Base-by-base conservation (phyloP, 2,888 invertebrate genomes). In the Drosophila monieri region DNA sequence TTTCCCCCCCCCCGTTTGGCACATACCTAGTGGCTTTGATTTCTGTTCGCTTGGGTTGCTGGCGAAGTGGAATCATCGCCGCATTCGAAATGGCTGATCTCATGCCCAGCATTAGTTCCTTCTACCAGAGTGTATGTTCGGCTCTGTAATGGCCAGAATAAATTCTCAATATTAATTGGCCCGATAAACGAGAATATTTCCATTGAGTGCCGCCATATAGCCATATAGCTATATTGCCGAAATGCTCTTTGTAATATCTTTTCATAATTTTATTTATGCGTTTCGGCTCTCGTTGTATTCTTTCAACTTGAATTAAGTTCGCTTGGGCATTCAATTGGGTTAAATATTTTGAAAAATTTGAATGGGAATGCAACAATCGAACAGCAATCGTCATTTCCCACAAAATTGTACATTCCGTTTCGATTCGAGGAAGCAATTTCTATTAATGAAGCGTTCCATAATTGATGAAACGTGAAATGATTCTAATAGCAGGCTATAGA, bases 131-230 rank as follows among this genome's bases (percentile, higher is more conserved):
- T 8, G n/a, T n/a, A n/a, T n/a, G n/a, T n/a, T n/a, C 25, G 10
- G 12, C 32, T 44, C 32, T 59, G 30, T 59, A 59, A 68, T 68
- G 48, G 59, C 32, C 41, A 41, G 37, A 46, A 70, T 70, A 46
- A 70, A 69, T 69, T 69, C 70, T 49, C 25, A 48, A 51, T 54
- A 54, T 70, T 69, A 70, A 69, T 70, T 69, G 70, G 61, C 49
- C 68, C 68, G 53, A 70, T 70, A 59, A 68, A 41, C 46, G 30
- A 59, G 30, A 69, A 68, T 69, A 69, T 62, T 62, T 64, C 44
- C 23, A 27, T 35, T 64, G 62, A 62, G 62, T 62, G 62, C 58
- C 46, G 39, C 14, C 15, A 27, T 25, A 23, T 23, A 21, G 21
- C 21, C 21, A n/a, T 23, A 4, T 23, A 4, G 21, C 21, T 23